Conservation (phyloP, 2,797 vertebrate genomes). For the Gastrophryne carolinensis region DNA sequence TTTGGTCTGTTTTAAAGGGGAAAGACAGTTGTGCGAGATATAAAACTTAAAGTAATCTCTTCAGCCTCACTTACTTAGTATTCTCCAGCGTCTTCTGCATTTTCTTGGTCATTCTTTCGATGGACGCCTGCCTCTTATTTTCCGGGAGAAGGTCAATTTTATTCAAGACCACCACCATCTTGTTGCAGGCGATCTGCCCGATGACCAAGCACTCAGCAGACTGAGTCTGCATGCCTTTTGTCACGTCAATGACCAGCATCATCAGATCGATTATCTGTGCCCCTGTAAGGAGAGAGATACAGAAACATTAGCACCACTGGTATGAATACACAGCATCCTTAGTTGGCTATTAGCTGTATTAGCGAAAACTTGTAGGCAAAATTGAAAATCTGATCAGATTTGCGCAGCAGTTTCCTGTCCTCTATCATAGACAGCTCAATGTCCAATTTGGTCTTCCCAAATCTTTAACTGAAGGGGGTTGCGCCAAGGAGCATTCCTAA, state of each 20-base stretch:
- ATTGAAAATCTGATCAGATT: too few relatives aligned
- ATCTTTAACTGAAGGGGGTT: too few relatives aligned
- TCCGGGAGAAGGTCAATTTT: conserved; percentile 88
- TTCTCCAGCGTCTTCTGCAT: conserved; percentile 94
- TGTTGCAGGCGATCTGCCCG: conserved; percentile 90
- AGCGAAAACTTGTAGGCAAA: too few relatives aligned
- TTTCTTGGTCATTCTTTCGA: conserved; percentile 95
- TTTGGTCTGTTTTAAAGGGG: too few relatives aligned
- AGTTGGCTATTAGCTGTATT: too few relatives aligned
- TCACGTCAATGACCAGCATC: conserved; percentile 96
- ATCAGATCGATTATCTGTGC: conserved; percentile 98
- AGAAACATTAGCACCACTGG: not conserved
- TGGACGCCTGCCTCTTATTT: conserved; percentile 81
- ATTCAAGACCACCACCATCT: conserved; percentile 94
- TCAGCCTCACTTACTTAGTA: conserved; percentile 78
- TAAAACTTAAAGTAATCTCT: too few relatives aligned
- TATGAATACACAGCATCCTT: too few relatives aligned
- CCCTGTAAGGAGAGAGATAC: conserved; percentile 66
- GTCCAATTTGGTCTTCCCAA: too few relatives aligned
- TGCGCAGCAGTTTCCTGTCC: too few relatives aligned
- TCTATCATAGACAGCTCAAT: too few relatives aligned
- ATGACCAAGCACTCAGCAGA: conserved; percentile 97
- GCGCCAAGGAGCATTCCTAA: too few relatives aligned
- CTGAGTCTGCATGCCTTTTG: conserved; percentile 97
- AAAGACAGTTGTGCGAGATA: too few relatives aligned